These are phyloP conservation scores for Saccostrea glomerata DNA, from an alignment of 1,140 invertebrate genomes.

Conservation along the genomic window DNA sequence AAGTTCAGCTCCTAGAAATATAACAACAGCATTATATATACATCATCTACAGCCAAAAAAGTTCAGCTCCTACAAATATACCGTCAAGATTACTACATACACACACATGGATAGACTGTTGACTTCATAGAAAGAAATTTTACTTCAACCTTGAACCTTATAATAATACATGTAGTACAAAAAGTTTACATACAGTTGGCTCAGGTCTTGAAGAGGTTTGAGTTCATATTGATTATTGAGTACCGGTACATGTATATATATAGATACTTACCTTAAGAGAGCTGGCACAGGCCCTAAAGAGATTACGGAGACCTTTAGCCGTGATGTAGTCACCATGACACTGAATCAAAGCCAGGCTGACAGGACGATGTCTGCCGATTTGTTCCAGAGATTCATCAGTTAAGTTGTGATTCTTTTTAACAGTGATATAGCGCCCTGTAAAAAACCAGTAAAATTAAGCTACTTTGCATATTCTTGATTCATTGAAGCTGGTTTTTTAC, in stretches of 20 bases:
- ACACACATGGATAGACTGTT: slow-evolving; percentile 73
- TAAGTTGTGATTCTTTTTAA: slow-evolving; percentile 70
- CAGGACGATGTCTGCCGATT: slow-evolving; percentile 70
- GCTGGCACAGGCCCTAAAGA: slow-evolving; percentile 72
- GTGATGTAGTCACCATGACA: slow-evolving; percentile 74
- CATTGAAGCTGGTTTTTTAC: too few species aligned
- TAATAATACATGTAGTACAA: neutral
- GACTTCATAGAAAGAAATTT: slow-evolving; percentile 73
- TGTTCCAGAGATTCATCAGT: slow-evolving; percentile 67
- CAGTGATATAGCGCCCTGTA: slow-evolving; percentile 74
- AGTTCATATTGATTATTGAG: neutral
- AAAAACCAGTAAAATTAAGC: neutral
- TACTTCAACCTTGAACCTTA: slow-evolving; percentile 65
- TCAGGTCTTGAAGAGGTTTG: too few species aligned
- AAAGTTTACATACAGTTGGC: too few species aligned
- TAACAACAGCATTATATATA: slow-evolving; percentile 29
- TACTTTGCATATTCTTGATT: too few species aligned
- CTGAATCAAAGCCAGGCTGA: slow-evolving; percentile 73
- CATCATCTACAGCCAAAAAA: neutral
- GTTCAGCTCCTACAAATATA: neutral
- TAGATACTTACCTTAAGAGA: slow-evolving; percentile 66
- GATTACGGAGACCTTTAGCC: slow-evolving; percentile 66
- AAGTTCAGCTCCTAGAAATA: slow-evolving; percentile 74
- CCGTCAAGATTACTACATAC: slow-evolving; percentile 49
- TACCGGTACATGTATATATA: too few species aligned